Base-by-base conservation (phyloP, 2,888 invertebrate genomes). In the Cephus pygmeus region DNA sequence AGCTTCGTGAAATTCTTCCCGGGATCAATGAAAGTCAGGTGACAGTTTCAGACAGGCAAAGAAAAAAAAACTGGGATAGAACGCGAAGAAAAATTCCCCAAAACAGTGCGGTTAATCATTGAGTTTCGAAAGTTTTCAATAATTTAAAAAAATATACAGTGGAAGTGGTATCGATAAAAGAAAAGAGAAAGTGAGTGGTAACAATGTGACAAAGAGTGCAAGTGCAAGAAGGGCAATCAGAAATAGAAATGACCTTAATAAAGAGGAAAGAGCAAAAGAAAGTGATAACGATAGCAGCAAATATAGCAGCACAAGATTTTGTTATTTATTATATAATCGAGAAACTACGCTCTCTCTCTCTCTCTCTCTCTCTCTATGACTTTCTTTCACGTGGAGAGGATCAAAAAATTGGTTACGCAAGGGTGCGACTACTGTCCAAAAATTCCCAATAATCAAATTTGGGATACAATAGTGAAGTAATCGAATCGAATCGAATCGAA, bases 401-500 rank as follows among this genome's bases (percentile, higher is more conserved):
- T 56, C 23, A 2, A 56, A 56, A 56, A 23, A 23, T 15, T 15
- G 23, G 23, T 56, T 31, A 71, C 71, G 71, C 33, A 34, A 71
- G 71, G 71, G 71, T 71, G 71, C 71, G 31, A 71, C 34, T 12
- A 34, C 71, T 34, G 71, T 71, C 71, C 71, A 23, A 11, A 71
- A 75, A 77, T 73, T 77, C 34, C 33, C 34, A 34, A 71, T 71
- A 34, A 30, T 31, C 31, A 33, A 31, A 34, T 34, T 71, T 34
- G 71, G 71, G 71, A 71, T 31, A 71, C 12, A 34, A 71, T 31
- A 31, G 71, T 34, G 71, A 71, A 71, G 71, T 79, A 71, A 40
- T 81, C 76, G 75, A 79, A 40, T 81, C 76, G 75, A 79, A 40
- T 81, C 76, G 75, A 79, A 80, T 85, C 75, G 76, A 81, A 83